Conservation (phyloP, 2,113 vertebrate genomes). For the Edolisoma coerulescens region DNA sequence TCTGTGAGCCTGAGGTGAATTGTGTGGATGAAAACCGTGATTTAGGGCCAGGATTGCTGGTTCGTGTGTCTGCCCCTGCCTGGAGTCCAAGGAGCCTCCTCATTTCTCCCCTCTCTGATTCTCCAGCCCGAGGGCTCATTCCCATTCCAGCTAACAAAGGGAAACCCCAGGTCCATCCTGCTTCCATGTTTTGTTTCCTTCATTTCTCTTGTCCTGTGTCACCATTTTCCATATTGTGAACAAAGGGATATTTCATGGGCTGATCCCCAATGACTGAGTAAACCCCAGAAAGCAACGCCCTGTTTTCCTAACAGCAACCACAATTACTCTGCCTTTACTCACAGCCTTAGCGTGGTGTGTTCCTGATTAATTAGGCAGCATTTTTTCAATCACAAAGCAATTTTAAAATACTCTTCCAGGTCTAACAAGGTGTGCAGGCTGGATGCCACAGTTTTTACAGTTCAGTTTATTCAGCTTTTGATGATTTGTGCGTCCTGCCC, state of each 20-base stretch:
- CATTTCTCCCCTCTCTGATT: background rate
- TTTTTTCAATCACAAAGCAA: conserved; percentile 20
- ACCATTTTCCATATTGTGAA: background rate
- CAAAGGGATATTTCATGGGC: background rate
- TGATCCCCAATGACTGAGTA: background rate
- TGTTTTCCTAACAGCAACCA: background rate
- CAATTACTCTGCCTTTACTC: background rate
- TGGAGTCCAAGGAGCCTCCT: background rate
- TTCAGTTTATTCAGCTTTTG: background rate
- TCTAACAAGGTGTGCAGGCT: background rate
- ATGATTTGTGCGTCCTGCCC: background rate
- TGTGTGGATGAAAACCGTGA: accelerated
- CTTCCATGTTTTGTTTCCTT: accelerated
- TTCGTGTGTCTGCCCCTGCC: background rate
- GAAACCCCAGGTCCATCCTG: accelerated
- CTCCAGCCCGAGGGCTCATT: background rate
- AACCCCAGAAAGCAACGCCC: background rate
- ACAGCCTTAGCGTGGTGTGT: background rate
- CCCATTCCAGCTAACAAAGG: background rate
- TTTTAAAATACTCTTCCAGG: background rate
- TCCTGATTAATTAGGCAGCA: conserved; percentile 18
- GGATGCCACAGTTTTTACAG: background rate
- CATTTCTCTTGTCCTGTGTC: background rate
- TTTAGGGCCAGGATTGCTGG: background rate
- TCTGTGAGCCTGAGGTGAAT: background rate